These are phyloP conservation scores for Panagrolaimus sp. DNA, from an alignment of 1,140 invertebrate genomes.

Conservation along the genomic window DNA sequence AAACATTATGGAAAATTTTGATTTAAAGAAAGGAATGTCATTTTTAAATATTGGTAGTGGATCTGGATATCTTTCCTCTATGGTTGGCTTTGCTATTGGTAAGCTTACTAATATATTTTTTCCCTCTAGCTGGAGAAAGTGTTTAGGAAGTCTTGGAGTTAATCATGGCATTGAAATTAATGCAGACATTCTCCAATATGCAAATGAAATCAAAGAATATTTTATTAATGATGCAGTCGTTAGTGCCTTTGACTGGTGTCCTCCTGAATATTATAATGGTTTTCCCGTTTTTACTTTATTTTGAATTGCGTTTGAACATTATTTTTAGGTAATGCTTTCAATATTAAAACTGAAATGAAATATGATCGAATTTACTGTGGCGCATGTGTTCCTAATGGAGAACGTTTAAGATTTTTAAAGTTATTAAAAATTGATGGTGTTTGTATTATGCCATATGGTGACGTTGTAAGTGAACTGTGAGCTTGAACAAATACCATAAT, in stretches of 20 bases:
- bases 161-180: slow-evolving; percentile 77
- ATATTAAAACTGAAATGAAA: neutral
- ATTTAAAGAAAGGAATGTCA: slow-evolving; percentile 70
- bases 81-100: slow-evolving; percentile 79
- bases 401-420: neutral
- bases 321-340: neutral
- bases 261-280: slow-evolving; percentile 69
- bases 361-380: slow-evolving; percentile 11
- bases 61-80: slow-evolving; percentile 81
- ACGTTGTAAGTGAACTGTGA: neutral
- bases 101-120: slow-evolving; percentile 43
- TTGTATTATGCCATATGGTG: slow-evolving; percentile 1
- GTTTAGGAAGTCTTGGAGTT: slow-evolving; percentile 26
- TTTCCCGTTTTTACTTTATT: too few species aligned
- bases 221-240: slow-evolving; percentile 71
- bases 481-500: neutral
- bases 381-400: neutral
- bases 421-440: slow-evolving; percentile 7
- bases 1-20: slow-evolving; percentile 77
- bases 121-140: neutral
- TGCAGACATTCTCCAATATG: slow-evolving; percentile 73
- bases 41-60: slow-evolving; percentile 85
- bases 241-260: slow-evolving; percentile 78
- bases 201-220: slow-evolving; percentile 69
- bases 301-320: too few species aligned